These are phyloP conservation scores for Henricia sp. DNA, from an alignment of 53 echinoderm and acorn worm species.

Conservation along the genomic window DNA sequence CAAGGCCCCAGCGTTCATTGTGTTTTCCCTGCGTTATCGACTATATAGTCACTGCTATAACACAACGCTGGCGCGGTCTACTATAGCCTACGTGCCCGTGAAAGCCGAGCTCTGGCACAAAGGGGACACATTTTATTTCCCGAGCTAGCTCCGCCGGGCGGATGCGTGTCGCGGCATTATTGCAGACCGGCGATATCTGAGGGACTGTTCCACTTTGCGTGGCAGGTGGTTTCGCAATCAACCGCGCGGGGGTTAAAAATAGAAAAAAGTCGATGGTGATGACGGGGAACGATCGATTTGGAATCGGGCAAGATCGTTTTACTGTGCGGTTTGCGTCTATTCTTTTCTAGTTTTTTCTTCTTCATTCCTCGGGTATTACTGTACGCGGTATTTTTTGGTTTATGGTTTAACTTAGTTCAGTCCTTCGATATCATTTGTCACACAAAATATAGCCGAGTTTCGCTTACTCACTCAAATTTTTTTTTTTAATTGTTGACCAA, in stretches of 20 bases:
- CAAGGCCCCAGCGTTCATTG: slow-evolving; percentile 45
- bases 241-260: neutral
- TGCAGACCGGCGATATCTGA: slow-evolving; percentile 40
- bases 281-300: neutral
- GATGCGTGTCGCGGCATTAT: slow-evolving; percentile 71
- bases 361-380: too few species aligned
- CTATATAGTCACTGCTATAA: slow-evolving; percentile 62
- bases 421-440: too few species aligned
- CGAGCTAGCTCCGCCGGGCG: slow-evolving; percentile 52
- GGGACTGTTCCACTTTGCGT: slow-evolving; percentile 47
- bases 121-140: slow-evolving; percentile 75
- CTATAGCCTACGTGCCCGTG: slow-evolving; percentile 56
- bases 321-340: too few species aligned
- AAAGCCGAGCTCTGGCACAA: slow-evolving; percentile 57
- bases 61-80: slow-evolving; percentile 18
- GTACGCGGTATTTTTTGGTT: too few species aligned
- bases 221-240: slow-evolving; percentile 57
- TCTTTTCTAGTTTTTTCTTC: too few species aligned
- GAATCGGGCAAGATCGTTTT: neutral
- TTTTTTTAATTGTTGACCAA: too few species aligned
- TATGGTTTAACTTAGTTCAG: too few species aligned
- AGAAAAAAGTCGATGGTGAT: slow-evolving; percentile 2
- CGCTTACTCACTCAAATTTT: too few species aligned
- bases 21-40: slow-evolving; percentile 62
- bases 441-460: too few species aligned